Base-by-base conservation (phyloP, 2,113 vertebrate species). In the Heterotis niloticus region DNA sequence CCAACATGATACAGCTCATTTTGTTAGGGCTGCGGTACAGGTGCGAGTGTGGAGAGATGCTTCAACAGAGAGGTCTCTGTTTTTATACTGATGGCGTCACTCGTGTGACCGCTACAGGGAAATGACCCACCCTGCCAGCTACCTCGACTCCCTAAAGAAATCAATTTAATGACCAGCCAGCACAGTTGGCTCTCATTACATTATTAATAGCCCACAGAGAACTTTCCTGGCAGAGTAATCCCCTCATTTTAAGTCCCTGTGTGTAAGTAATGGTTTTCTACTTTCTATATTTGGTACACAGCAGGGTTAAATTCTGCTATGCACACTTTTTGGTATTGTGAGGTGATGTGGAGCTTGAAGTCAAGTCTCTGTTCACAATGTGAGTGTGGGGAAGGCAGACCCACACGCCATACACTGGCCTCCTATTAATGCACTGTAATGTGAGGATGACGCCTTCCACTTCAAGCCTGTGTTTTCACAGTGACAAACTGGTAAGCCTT, bases 171-270 rank as follows among this genome's bases (percentile, higher is more conserved):
- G 78, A 65, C 60, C 78, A 75, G 16, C 51, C 64, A 56, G 60
- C 51, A 14, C 78, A 65, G 64, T 26, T 75, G 62, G 24, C 17
- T 80, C 70, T 60, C 51, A 67, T 80, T 80, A 75, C 52, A 65
- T 80, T 67, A 80, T 75, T 75, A 59, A 80, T 74, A 67, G 71
- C 71, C 78, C 51, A 59, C 51, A 75, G 71, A 80, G 77, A 80
- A 34, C 59, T 29, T 74, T 80, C 70, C 71, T 80, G 64, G 51
- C 71, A 75, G 60, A 20, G 57, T 64, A 73, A 51, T 75, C 44
- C 62, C 71, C 62, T 72, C 24, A 73, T 74, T 80, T 80, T 56
- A 54, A 24, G 11, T 75, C 56, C 59, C 28, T 44, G 56, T 59
- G 66, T 28, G 67, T 60, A 68, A 70, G 67, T 78, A 62, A 70